Percentiles rank a stretch among this genome's conserved stretches.
Conservation (phyloP, 2,888 invertebrate species). For the Cerastis leucographa region DNA sequence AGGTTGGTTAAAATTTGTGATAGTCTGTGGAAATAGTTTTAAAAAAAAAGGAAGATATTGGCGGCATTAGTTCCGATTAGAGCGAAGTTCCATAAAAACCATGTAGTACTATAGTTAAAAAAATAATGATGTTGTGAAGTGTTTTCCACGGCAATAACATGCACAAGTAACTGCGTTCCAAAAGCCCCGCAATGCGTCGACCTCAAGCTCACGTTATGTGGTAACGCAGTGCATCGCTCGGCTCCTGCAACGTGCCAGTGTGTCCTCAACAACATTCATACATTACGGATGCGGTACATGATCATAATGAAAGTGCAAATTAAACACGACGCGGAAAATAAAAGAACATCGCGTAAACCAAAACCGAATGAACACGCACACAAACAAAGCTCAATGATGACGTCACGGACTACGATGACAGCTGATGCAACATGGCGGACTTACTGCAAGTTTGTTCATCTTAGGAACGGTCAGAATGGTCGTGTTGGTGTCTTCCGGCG, state of each 20-base stretch:
- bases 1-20: background rate
- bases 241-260: slow-evolving; percentile 55
- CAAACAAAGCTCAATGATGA: slow-evolving; percentile 69
- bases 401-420: slow-evolving; percentile 67
- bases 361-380: slow-evolving; percentile 69
- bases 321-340: slow-evolving; percentile 75
- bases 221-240: slow-evolving; percentile 62
- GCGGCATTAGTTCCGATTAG: background rate
- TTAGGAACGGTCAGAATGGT: slow-evolving; percentile 92
- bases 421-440: slow-evolving; percentile 72
- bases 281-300: slow-evolving; percentile 67
- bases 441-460: slow-evolving; percentile 79
- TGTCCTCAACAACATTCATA: slow-evolving; percentile 57
- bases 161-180: slow-evolving; percentile 37
- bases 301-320: slow-evolving; percentile 79
- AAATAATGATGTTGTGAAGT: background rate
- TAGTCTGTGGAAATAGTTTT: background rate
- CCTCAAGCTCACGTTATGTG: slow-evolving; percentile 49
- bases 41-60: background rate
- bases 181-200: slow-evolving; percentile 59
- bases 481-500: slow-evolving; percentile 94
- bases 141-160: slow-evolving; percentile 30
- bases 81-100: background rate
- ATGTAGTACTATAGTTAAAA: background rate
- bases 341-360: slow-evolving; percentile 70